Base-by-base conservation (phyloP, 2,113 vertebrate genomes). In the Phaethornis superciliosus region DNA sequence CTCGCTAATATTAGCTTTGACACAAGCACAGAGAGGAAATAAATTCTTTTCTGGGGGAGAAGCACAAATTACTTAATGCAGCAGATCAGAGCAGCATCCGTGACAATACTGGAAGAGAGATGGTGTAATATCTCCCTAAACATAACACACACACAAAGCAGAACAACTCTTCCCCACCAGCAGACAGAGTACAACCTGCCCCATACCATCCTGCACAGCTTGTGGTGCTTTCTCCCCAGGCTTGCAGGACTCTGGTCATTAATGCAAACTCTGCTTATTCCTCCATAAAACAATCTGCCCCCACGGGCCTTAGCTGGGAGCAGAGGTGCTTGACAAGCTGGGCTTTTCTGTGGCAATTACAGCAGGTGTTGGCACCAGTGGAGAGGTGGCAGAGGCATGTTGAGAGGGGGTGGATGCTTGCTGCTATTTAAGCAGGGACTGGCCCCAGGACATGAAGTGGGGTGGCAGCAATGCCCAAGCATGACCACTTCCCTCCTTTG, bases 21-120 rank as follows among this genome's bases (percentile, higher is more conserved):
- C 93, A 95, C 47, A 35, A 78, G 76, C 82, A 56, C n/a, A 75
- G 89, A 68, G 56, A 94, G 56, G 72, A 95, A 96, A 95, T 88
- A 89, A 94, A 91, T 94, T 83, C 47, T 93, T 96, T 96, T 92
- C 85, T 88, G 83, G 72, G 65, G 86, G 54, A 94, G 89, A 94
- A 81, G 68, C 59, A 89, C 64, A 94, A 90, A 95, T 95, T 94
- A 85, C 88, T 94, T 89, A 87, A 94, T 70, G 67, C 91, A 92
- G 65, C 81, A 89, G 78, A 93, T 95, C 81, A 92, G 74, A 89
- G 70, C 84, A 94, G 70, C 47, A 33, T 76, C 91, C 10, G 3
- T 92, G 82, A 85, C 58, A 72, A 46, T 32, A 49, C 75, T 92
- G 75, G 58, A 93, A 89, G 84, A 62, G 75, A 87, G 12, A 44